These are phyloP conservation scores for Diprion similis DNA, from an alignment of 1,140 invertebrate genomes.

Conservation along the genomic window DNA sequence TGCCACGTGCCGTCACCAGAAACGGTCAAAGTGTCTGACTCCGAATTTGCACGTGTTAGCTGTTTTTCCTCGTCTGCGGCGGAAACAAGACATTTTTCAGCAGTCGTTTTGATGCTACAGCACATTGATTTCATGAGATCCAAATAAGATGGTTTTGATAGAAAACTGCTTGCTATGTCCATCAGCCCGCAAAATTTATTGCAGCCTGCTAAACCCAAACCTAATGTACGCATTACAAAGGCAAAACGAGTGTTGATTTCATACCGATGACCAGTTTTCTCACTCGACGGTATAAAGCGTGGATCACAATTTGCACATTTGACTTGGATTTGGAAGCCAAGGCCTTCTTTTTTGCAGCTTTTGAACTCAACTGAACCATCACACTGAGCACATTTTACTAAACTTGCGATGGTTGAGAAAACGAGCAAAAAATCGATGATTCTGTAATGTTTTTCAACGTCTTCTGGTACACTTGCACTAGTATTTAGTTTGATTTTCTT, in stretches of 20 bases:
- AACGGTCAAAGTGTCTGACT: conserved; percentile 16
- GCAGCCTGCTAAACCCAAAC: conserved; percentile 21
- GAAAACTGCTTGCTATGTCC: conserved; percentile 28
- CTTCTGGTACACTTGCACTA: neutral
- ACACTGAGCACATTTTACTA: conserved; percentile 18
- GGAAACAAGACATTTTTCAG: conserved; percentile 11
- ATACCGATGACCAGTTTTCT: neutral
- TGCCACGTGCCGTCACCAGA: too few species aligned
- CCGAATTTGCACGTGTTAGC: conserved; percentile 1
- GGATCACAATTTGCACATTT: conserved; percentile 19
- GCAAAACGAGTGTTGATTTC: conserved; percentile 26
- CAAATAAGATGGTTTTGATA: conserved; percentile 19
- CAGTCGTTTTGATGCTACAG: conserved; percentile 11
- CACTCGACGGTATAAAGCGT: conserved; percentile 22
- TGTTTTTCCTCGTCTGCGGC: conserved; percentile 13
- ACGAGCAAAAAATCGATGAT: conserved; percentile 26
- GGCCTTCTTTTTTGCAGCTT: conserved; percentile 20
- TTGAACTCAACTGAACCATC: conserved; percentile 13
- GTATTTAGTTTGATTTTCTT: conserved; percentile 13
- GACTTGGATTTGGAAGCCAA: conserved; percentile 30
- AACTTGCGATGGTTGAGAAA: conserved; percentile 10
- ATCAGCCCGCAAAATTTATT: conserved; percentile 28
- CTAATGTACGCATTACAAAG: conserved; percentile 21
- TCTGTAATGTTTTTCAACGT: conserved; percentile 14
- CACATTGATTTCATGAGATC: too few species aligned